Evolutionary conservation across 2,888 invertebrate species (phyloP).

Genomic region (Mylabris sibirica): DNA sequence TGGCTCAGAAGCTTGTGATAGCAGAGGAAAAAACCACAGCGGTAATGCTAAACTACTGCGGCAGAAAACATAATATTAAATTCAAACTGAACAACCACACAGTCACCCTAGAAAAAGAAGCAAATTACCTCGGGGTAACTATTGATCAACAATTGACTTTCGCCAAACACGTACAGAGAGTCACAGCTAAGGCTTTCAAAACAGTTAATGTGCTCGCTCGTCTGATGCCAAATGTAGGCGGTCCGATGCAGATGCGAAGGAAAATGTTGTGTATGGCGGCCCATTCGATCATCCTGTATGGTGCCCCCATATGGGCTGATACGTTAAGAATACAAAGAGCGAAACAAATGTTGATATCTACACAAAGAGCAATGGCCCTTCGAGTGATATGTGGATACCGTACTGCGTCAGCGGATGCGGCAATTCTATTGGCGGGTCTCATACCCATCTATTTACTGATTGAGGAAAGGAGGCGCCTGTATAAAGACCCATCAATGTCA

Average conservation of each 20-base stretch:
- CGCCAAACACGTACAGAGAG: neutral
- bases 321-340: constrained; percentile 3
- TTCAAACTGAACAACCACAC: neutral
- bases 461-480: neutral
- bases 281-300: constrained; percentile 8
- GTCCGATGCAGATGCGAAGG: neutral
- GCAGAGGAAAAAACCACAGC: neutral
- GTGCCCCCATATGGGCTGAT: constrained; percentile 28
- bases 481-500: no score
- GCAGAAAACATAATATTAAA: neutral
- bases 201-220: neutral
- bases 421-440: constrained; percentile 19
- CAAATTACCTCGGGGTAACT: neutral
- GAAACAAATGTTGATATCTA: neutral
- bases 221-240: constrained; percentile 16
- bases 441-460: constrained; percentile 27
- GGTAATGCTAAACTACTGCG: neutral
- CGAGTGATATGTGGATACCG: constrained; percentile 20
- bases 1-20: neutral
- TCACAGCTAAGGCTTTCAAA: neutral
- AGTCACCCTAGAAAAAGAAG: neutral
- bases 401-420: constrained; percentile 28
- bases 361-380: constrained; percentile 23
- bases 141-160: neutral
- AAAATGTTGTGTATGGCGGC: neutral